Evolutionary conservation across 64 coral and sea anemone species (phyloP).

Genomic region (Montipora capricornis): DNA sequence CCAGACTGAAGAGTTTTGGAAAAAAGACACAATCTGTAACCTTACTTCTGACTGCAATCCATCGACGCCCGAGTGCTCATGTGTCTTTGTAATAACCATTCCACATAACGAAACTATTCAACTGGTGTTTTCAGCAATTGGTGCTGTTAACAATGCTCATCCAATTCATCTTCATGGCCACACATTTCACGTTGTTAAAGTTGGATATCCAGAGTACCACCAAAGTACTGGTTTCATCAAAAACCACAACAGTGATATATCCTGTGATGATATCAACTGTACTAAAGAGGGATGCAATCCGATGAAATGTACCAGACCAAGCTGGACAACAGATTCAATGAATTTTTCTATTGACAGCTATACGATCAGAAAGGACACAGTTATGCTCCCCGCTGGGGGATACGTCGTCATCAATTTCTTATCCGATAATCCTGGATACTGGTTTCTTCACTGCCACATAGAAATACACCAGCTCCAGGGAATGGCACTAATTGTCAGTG

Average conservation of each 20-base stretch:
- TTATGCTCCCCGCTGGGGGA: conserved; percentile 64
- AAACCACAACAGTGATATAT: conserved; percentile 54
- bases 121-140: conserved; percentile 44
- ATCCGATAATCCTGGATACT: conserved; percentile 74
- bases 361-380: conserved; percentile 70
- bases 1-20: conserved; percentile 28
- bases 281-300: neutral
- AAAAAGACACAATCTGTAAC: conserved; percentile 40
- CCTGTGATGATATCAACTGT: conserved; percentile 41
- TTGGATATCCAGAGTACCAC: conserved; percentile 61
- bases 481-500: conserved; percentile 66
- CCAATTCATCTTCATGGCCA: conserved; percentile 75
- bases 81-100: conserved; percentile 60
- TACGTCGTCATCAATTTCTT: conserved; percentile 67
- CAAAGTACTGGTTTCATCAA: conserved; percentile 34
- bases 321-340: conserved; percentile 26
- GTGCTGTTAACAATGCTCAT: neutral
- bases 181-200: conserved; percentile 57
- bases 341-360: conserved; percentile 14
- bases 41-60: conserved; percentile 2
- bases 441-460: conserved; percentile 84
- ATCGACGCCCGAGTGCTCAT: conserved; percentile 47
- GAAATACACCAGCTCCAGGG: conserved; percentile 59
- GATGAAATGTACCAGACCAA: conserved; percentile 18
- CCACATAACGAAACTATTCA: conserved; percentile 66